A percentile compares a stretch with the other conserved stretches of the same genome.
These are phyloP conservation scores for Volucella bombylans DNA, from an alignment of 2,888 invertebrate species.

Conservation along the genomic window DNA sequence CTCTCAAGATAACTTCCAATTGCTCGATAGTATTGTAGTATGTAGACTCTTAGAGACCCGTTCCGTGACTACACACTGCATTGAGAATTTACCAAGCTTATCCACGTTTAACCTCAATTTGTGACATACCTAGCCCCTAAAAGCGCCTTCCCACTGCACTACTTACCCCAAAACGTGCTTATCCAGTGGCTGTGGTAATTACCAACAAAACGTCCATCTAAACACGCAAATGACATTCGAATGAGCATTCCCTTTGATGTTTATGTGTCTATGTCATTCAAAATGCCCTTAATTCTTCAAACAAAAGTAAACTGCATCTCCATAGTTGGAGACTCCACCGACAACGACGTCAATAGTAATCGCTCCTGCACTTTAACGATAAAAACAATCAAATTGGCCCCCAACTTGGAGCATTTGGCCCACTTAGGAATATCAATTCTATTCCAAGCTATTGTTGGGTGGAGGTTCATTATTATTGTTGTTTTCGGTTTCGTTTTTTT, in stretches of 20 bases:
- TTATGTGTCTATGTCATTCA: slow-evolving; percentile 43
- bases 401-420: slow-evolving; percentile 67
- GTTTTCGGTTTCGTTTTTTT: slow-evolving; percentile 33
- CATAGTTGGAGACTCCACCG: neutral
- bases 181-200: slow-evolving; percentile 48
- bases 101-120: too few relatives aligned
- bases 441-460: slow-evolving; percentile 4
- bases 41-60: too few relatives aligned
- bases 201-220: slow-evolving; percentile 32
- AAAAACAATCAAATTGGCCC: slow-evolving; percentile 62
- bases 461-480: slow-evolving; percentile 17
- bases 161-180: slow-evolving; percentile 53
- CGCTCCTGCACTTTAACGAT: slow-evolving; percentile 8
- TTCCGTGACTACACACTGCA: too few relatives aligned
- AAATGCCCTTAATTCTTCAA: slow-evolving; percentile 49
- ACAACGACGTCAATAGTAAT: neutral
- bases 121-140: neutral
- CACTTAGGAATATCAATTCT: slow-evolving; percentile 60
- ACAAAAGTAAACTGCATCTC: slow-evolving; percentile 51
- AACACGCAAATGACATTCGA: slow-evolving; percentile 61
- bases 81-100: too few relatives aligned
- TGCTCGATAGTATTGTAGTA: too few relatives aligned
- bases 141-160: slow-evolving; percentile 40
- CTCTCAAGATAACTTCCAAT: too few relatives aligned
- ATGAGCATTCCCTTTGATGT: slow-evolving; percentile 44